These are phyloP conservation scores for Ammodytes dubius DNA, from an alignment of 2,113 vertebrate species.

Conservation along the genomic window DNA sequence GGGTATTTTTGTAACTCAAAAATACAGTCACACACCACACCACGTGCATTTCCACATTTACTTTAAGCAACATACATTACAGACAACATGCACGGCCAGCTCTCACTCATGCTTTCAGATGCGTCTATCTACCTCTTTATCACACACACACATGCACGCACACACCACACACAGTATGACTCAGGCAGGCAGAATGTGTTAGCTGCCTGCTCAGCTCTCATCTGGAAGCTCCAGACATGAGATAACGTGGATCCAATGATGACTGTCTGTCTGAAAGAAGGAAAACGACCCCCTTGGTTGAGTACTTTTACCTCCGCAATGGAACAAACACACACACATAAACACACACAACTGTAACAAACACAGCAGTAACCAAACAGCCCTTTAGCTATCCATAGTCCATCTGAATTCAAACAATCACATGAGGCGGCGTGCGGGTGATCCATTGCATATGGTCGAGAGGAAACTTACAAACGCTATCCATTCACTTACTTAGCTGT, in stretches of 20 bases:
- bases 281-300: conserved; percentile 62
- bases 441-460: conserved; percentile 58
- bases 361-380: conserved; percentile 54
- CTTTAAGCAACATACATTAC: too few relatives aligned
- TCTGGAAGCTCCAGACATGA: conserved; percentile 78
- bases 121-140: neutral
- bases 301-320: conserved; percentile 29
- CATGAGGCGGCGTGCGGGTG: conserved; percentile 45
- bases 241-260: conserved; percentile 77
- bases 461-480: conserved; percentile 59
- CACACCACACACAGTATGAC: conserved; percentile 59
- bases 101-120: conserved; percentile 35
- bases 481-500: conserved; percentile 65
- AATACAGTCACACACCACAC: conserved; percentile 20
- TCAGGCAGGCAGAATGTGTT: conserved; percentile 76
- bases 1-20: conserved; percentile 60
- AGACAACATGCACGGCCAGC: conserved; percentile 16
- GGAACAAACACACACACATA: conserved; percentile 8
- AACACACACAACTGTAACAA: conserved; percentile 32
- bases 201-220: conserved; percentile 70
- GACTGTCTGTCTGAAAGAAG: conserved; percentile 68
- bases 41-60: conserved; percentile 4
- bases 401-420: conserved; percentile 62
- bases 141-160: conserved; percentile 42
- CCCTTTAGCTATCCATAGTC: conserved; percentile 35